Percentiles rank a stretch among this genome's conserved stretches.
These are phyloP conservation scores for Climacteris rufus DNA, from an alignment of 2,113 vertebrate species.

Conservation along the genomic window DNA sequence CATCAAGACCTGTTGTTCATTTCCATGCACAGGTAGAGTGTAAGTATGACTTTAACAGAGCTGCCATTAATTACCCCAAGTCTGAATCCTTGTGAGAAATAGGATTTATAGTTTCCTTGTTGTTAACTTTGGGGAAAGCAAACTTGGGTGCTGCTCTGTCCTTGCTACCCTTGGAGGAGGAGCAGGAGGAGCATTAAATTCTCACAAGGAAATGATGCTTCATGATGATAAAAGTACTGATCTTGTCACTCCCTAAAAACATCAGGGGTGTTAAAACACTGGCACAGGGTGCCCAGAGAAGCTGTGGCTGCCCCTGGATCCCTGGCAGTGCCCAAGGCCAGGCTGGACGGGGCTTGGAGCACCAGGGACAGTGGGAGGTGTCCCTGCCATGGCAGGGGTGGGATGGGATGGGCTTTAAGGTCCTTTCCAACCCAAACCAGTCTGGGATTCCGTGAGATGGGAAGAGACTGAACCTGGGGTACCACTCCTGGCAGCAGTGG, in stretches of 20 bases:
- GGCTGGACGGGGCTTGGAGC: neutral
- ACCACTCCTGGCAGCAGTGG: rapidly evolving
- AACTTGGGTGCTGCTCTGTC: neutral
- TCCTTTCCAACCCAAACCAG: rapidly evolving
- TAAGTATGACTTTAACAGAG: neutral
- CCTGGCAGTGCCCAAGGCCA: neutral
- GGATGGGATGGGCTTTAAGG: rapidly evolving
- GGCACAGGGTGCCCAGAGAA: neutral
- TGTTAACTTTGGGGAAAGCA: neutral
- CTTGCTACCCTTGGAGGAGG: neutral
- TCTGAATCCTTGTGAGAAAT: neutral
- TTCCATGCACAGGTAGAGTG: neutral
- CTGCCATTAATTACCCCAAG: neutral
- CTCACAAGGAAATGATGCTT: neutral
- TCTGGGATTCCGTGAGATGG: neutral
- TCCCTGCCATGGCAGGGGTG: neutral
- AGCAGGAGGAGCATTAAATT: neutral
- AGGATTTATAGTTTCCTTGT: neutral
- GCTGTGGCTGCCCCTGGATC: neutral
- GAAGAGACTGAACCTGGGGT: neutral
- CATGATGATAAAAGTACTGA: neutral
- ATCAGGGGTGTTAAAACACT: neutral
- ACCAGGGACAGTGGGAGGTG: neutral
- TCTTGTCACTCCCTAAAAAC: neutral
- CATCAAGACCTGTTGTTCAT: rapidly evolving